A percentile compares a stretch with the other conserved stretches of the same genome.
Conservation (phyloP, 2,797 vertebrate species). For the Urocyon cinereoargenteus region DNA sequence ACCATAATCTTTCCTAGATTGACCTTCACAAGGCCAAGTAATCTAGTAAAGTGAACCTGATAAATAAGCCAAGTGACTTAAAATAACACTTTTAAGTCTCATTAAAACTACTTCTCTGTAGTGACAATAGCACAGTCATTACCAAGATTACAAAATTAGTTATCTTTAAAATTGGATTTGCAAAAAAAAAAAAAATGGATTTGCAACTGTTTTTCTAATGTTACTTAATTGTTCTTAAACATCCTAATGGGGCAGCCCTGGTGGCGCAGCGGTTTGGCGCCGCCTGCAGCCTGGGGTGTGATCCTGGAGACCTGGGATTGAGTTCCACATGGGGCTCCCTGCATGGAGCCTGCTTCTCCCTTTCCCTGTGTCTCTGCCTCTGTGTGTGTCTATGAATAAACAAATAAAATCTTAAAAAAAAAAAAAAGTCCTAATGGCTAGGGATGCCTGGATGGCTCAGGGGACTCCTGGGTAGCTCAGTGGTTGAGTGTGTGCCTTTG, state of each 20-base stretch:
- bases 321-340: too few relatives aligned
- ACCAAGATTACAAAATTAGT: neutral
- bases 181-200: neutral
- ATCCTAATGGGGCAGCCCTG: neutral
- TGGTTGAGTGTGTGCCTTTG: too few relatives aligned
- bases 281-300: too few relatives aligned
- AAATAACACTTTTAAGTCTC: slow-evolving; percentile 17
- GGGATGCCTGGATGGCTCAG: too few relatives aligned
- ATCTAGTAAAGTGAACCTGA: neutral
- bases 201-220: slow-evolving; percentile 25
- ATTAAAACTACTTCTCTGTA: neutral
- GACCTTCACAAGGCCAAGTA: neutral
- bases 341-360: too few relatives aligned
- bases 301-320: too few relatives aligned
- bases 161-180: slow-evolving; percentile 36
- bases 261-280: too few relatives aligned
- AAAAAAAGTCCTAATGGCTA: too few relatives aligned
- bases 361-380: too few relatives aligned
- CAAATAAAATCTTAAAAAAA: too few relatives aligned
- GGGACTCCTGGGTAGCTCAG: too few relatives aligned
- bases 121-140: neutral
- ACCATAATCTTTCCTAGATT: slow-evolving; percentile 2
- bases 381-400: too few relatives aligned
- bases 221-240: neutral
- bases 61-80: neutral